phyloP scores from a whole-genome alignment of 2,113 vertebrate species.

The Fulmarus glacialis region DNA sequence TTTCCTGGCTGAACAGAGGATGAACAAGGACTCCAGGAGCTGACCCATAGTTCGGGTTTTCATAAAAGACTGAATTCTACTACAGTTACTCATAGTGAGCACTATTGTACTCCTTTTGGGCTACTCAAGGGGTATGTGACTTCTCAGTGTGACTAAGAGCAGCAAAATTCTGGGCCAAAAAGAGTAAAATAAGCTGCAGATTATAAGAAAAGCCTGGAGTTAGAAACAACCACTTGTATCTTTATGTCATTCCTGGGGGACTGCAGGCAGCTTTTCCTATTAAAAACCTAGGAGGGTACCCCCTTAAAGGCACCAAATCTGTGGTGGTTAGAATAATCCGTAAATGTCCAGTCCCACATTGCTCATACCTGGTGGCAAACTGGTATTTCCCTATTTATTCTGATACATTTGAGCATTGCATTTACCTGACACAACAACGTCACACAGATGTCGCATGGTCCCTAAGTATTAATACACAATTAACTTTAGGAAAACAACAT shows the following conservation, averaged over 20 bases:
- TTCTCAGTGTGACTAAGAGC: neutral
- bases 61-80: neutral
- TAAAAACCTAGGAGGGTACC: neutral
- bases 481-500: constrained; percentile 24
- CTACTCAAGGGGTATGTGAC: neutral
- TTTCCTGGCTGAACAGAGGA: neutral
- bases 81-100: neutral
- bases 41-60: neutral
- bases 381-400: neutral
- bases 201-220: neutral
- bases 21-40: neutral
- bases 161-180: neutral
- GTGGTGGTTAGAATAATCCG: neutral
- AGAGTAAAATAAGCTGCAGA: neutral
- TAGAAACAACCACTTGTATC: neutral
- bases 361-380: neutral
- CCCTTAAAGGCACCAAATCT: neutral
- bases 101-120: neutral
- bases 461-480: neutral
- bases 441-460: neutral
- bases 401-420: neutral
- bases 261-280: neutral
- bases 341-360: neutral
- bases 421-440: neutral
- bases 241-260: neutral